Conservation (phyloP, 2,888 invertebrate genomes). For the Agonopterix subpropinquella region DNA sequence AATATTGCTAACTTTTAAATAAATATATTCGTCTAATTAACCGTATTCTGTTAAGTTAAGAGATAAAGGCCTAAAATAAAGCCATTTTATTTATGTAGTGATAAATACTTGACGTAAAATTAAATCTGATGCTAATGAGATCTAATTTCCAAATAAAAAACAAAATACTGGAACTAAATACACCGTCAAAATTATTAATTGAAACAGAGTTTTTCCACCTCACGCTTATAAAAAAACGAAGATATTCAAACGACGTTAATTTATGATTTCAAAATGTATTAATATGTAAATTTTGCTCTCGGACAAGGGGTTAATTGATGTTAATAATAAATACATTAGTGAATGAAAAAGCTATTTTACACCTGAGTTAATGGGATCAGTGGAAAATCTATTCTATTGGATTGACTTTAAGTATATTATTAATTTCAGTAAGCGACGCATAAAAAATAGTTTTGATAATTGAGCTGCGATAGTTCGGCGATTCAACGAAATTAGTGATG, state of each 20-base stretch:
- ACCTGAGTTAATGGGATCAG: conserved; percentile 36
- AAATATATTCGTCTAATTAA: too few relatives aligned
- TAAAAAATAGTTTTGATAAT: conserved; percentile 20
- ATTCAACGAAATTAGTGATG: conserved; percentile 21
- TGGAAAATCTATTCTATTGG: conserved; percentile 41
- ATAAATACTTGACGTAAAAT: too few relatives aligned
- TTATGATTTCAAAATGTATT: conserved; percentile 51
- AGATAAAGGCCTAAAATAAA: too few relatives aligned
- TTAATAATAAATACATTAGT: conserved; percentile 44
- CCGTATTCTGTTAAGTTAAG: too few relatives aligned
- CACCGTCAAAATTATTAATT: conserved; percentile 45
- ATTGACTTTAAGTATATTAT: conserved; percentile 33
- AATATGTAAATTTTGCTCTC: conserved; percentile 47
- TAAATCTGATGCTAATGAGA: not conserved
- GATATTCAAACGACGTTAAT: conserved; percentile 38
- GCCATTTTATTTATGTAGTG: too few relatives aligned
- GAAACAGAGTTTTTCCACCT: conserved; percentile 41
- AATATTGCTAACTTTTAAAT: too few relatives aligned
- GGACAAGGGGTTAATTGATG: conserved; percentile 58
- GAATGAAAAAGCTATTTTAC: conserved; percentile 43
- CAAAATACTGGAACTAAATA: conserved; percentile 9
- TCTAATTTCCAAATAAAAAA: not conserved
- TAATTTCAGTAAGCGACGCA: conserved; percentile 1
- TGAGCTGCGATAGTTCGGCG: conserved; percentile 29
- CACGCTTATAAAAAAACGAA: conserved; percentile 15